Evolutionary conservation across 2,797 vertebrate species (phyloP), one percentile per base, ranked within the genome.

Genomic region (Channallabes apus): DNA sequence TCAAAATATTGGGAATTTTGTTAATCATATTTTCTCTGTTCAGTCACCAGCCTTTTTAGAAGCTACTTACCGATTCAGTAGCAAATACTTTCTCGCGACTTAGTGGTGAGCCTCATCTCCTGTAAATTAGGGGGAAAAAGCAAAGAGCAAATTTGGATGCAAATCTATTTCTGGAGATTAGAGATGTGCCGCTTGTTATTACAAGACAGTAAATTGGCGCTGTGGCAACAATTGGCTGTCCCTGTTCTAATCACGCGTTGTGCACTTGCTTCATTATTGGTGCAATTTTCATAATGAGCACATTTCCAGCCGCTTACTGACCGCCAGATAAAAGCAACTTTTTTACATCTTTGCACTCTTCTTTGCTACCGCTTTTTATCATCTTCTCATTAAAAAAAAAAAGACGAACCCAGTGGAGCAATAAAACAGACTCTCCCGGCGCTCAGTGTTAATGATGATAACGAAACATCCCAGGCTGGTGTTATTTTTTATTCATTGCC

Each of bases 211-310:
- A 80, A 87, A 85, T 79, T 79, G 80, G 22, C 7, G 29, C 69
- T 27, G 80, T 71, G 87, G 86, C 85, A 89, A 86, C 85, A 84
- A 86, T 76, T 86, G 73, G 38, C 54, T 61, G 78, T 84, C 84
- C 56, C 80, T 80, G 71, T 56, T 85, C 54, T 88, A 88, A 86
- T 88, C 85, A 88, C 67, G 58, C 14, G 6, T 58, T 18, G 24
- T 61, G 61, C 46, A 15, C 54, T 85, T 76, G 77, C 73, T 88
- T 89, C 84, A 72, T 88, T 86, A 84, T 86, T 82, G 54, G 72
- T 7, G 4, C 56, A 46, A 56, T 72, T 78, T 80, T 82, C 72
- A 82, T 89, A 86, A 89, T 82, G 82, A 88, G 84, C 38, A 76
- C 15, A 84, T 85, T 87, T 82, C 72, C 84, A 88, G 77, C 80